Evolutionary conservation across 2,888 invertebrate species (phyloP).

Genomic region (Parthenolecanium corni): DNA sequence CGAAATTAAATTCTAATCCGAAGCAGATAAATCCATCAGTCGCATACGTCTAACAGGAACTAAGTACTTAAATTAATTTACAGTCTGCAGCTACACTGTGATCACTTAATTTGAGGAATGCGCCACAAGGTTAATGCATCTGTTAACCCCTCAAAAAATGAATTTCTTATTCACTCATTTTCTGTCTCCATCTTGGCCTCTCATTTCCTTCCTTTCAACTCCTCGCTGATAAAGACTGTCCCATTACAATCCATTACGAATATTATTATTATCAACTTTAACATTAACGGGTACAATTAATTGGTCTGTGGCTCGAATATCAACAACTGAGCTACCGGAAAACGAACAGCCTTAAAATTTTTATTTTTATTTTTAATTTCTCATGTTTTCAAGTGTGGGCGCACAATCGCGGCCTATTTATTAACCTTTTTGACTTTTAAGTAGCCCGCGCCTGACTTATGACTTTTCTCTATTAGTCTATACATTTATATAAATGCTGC

Average conservation of each 20-base stretch:
- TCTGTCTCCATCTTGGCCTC: background rate
- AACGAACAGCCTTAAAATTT: background rate
- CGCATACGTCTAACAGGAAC: too few relatives aligned
- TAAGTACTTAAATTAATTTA: too few relatives aligned
- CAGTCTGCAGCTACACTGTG: background rate
- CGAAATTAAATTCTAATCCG: too few relatives aligned
- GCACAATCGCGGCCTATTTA: constrained; percentile 19
- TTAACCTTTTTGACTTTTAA: constrained; percentile 14
- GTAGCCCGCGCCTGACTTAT: constrained; percentile 22
- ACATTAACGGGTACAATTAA: constrained; percentile 23
- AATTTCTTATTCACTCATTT: background rate
- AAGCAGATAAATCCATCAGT: too few relatives aligned
- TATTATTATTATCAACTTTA: constrained; percentile 20
- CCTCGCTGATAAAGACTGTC: background rate
- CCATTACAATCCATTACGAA: constrained; percentile 12
- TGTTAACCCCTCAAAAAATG: constrained; percentile 17
- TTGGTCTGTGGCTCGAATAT: constrained; percentile 16
- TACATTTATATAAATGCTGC: too few relatives aligned
- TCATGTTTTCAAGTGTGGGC: constrained; percentile 17
- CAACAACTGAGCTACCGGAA: constrained; percentile 27
- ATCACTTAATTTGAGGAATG: constrained; percentile 23
- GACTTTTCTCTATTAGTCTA: background rate
- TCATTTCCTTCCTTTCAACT: too few relatives aligned
- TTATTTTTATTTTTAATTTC: background rate
- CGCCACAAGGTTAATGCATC: constrained; percentile 22